Evolutionary conservation across 2,113 vertebrate species (phyloP).

Genomic region (Elgaria multicarinata): DNA sequence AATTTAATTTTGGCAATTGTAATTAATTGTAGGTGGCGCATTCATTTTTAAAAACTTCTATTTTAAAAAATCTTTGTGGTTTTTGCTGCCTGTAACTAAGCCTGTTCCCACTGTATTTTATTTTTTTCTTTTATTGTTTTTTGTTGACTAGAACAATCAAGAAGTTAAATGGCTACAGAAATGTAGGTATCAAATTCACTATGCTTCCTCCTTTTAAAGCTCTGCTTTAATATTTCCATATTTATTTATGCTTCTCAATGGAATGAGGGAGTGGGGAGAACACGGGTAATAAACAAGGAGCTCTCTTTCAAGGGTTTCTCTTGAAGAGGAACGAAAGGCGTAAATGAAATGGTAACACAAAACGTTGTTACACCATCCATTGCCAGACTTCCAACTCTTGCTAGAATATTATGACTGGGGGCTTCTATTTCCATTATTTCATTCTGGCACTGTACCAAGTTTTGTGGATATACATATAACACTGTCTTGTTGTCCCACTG

Average conservation of each 20-base stretch:
- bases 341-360: not conserved
- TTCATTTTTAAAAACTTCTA: not conserved
- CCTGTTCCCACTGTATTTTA: not conserved
- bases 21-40: not conserved
- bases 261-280: not conserved
- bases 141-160: not conserved
- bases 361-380: not conserved
- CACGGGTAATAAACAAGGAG: not conserved
- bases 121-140: not conserved
- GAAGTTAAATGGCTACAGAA: not conserved
- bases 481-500: not conserved
- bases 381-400: not conserved
- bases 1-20: not conserved
- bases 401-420: not conserved
- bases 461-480: not conserved
- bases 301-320: not conserved
- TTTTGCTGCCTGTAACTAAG: not conserved
- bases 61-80: not conserved
- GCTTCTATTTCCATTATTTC: not conserved
- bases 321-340: not conserved
- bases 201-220: not conserved
- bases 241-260: not conserved
- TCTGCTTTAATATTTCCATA: not conserved
- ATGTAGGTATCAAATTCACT: not conserved
- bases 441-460: not conserved